Base-by-base conservation (phyloP, 2,113 vertebrate species). In the Apteryx mantelli region DNA sequence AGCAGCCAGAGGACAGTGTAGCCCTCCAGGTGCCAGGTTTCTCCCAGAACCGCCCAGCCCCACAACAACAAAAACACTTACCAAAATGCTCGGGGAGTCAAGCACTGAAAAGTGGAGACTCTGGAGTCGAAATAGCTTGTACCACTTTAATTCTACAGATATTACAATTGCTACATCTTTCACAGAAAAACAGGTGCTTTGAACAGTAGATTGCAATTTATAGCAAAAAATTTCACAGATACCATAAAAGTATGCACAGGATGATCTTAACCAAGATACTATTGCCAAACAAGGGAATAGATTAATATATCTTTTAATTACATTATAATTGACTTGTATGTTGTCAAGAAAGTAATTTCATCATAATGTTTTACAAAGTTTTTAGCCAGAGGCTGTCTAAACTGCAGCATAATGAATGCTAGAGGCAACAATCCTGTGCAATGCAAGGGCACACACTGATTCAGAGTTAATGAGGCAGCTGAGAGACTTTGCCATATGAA, bases 321-420 rank as follows among this genome's bases (percentile, higher is more conserved):
- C 34, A 11, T 83, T 86, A 22, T 89, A 94, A 96, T 86, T 88
- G 50, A 88, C 79, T 92, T 76, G 65, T 82, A 80, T 65, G 70
- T 77, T 95, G 89, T 82, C 1, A 0, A 80, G 66, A 87, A 91
- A 81, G 58, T 88, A 58, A 94, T 95, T 91, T 77, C 82, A 80
- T 80, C 71, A 6, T 38, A 46, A 85, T 79, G 73, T 82, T 96
- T 78, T 78, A 82, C 82, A 92, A 92, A 76, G 77, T 92, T 94
- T 92, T 85, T 95, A 36, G 88, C 95, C 88, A 88, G 82, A 88
- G 88, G 92, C 79, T 83, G 38, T 77, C 71, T 87, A 82, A 83
- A 88, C 60, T 52, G 76, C 38, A 79, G 53, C 40, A 46, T 84
- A 84, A 79, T 74, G 82, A 93, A 63, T 79, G 79, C 80, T 71